Evolutionary conservation across 2,888 invertebrate genomes (phyloP), one percentile per base, ranked within the genome.

Genomic region (Acleris sparsana): DNA sequence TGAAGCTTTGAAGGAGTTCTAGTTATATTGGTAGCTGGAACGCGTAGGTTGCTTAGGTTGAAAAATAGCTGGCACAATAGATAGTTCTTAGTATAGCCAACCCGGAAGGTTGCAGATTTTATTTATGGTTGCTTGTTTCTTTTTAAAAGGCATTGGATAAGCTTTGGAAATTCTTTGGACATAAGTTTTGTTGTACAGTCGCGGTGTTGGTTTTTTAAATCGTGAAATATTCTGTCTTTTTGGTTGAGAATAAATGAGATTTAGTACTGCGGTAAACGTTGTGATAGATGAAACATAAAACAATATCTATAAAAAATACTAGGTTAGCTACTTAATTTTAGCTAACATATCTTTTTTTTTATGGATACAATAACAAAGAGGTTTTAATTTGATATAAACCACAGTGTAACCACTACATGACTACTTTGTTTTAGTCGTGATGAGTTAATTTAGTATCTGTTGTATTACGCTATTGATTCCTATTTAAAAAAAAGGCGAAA

Each of bases 1-100:
- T 46, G 46, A 57, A 46, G 44, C 20, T 22, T 11, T 29, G 29
- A 51, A 33, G 33, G 20, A 20, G 87, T 74, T 85, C 87, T 74
- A 48, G n/a, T 51, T 73, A 73, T 11, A 51, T 48, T 84, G 86
- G 89, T 64, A 73, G 59, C 62, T 70, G 46, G 72, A 76, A 79
- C 81, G 90, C 89, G 91, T 92, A 90, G 91, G 91, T 85, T 89
- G 90, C 83, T 84, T 86, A 85, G 82, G 82, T 88, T 90, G 91
- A 91, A 92, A 91, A 92, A 92, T 90, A 90, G 87, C 87, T 78
- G 84, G 77, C 74, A 74, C 76, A 85, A 82, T 83, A 91, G 90
- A 91, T 92, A 85, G 88, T 86, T 83, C 84, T 82, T 79, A 81
- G 86, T 84, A 83, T 87, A 79, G 80, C 84, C 88, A 89, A 88